phyloP scores from a whole-genome alignment of 1,140 invertebrate genomes.

The Drosophila azteca region DNA sequence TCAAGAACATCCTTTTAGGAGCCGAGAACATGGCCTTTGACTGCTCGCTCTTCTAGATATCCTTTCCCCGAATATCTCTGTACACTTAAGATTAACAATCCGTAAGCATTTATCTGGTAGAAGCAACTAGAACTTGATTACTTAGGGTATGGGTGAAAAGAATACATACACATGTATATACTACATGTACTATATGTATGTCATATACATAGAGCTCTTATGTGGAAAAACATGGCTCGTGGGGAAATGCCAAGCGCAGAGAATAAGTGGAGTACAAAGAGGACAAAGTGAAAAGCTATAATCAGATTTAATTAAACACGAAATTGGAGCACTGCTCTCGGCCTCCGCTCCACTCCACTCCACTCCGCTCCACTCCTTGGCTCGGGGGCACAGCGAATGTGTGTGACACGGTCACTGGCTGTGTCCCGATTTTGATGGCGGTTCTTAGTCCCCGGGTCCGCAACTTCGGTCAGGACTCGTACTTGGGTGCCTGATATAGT shows the following conservation, averaged over 20 bases:
- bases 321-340: conserved; percentile 63
- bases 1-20: too few species aligned
- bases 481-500: conserved; percentile 22
- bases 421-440: conserved; percentile 29
- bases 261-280: conserved; percentile 27
- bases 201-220: not conserved
- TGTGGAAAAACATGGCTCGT: not conserved
- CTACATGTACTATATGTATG: not conserved
- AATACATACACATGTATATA: not conserved
- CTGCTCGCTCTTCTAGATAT: too few species aligned
- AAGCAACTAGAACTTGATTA: too few species aligned
- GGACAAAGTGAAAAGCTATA: conserved; percentile 72
- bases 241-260: conserved; percentile 38
- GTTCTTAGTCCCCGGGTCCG: conserved; percentile 2
- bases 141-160: too few species aligned
- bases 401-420: conserved; percentile 59
- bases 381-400: conserved; percentile 48
- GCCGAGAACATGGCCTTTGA: too few species aligned
- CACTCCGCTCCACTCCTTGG: conserved; percentile 27
- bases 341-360: conserved; percentile 2
- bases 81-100: too few species aligned
- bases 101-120: too few species aligned
- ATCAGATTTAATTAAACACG: conserved; percentile 80
- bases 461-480: conserved; percentile 8
- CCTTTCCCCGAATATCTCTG: too few species aligned